Evolutionary conservation across 1,140 invertebrate genomes (phyloP).

Genomic region (Formica selysi): DNA sequence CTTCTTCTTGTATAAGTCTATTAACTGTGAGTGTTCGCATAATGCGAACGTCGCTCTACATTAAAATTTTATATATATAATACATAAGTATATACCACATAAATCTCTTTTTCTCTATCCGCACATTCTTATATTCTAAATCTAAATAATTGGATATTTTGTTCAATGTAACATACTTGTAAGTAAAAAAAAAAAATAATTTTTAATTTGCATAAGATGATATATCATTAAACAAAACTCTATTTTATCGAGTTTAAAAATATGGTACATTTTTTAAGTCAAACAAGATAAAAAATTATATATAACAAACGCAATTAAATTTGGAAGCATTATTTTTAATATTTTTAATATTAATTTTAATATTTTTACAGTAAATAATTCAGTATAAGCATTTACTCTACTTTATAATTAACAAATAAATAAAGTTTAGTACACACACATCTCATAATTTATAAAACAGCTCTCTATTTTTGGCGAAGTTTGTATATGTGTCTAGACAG

Average conservation of each 20-base stretch:
- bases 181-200: not conserved
- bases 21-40: conserved; percentile 3
- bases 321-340: not conserved
- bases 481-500: not conserved
- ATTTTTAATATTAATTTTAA: not conserved
- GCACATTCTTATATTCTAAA: not conserved
- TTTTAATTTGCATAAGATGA: not conserved
- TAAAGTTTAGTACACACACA: not conserved
- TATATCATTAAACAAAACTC: not conserved
- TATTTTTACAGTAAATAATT: not conserved
- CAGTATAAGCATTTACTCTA: too few species aligned
- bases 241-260: not conserved
- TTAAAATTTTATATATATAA: not conserved
- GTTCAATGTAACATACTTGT: too few species aligned
- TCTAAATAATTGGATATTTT: not conserved
- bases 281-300: conserved; percentile 2
- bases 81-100: not conserved
- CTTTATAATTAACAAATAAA: not conserved
- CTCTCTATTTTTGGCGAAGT: not conserved
- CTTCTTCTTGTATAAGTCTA: conserved; percentile 31
- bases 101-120: not conserved
- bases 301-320: not conserved
- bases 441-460: not conserved
- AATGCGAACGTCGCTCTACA: not conserved
- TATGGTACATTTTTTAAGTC: not conserved